Base-by-base conservation (phyloP, 1,140 invertebrate genomes). In the Orchesella cincta region DNA sequence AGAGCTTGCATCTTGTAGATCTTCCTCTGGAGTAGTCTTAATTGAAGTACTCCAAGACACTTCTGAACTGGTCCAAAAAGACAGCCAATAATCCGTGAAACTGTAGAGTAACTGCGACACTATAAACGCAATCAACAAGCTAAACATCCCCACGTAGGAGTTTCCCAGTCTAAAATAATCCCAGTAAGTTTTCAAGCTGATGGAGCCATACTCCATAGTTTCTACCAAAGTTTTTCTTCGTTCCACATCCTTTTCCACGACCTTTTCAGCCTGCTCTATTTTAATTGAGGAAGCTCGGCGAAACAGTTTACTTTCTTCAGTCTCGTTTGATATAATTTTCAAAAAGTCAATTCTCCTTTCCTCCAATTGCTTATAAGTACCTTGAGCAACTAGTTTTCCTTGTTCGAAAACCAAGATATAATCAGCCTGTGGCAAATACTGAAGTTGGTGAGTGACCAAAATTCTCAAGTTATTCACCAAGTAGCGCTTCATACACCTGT, bases 361-460 rank as follows among this genome's bases (percentile, higher is more conserved):
- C 33, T 52, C 46, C 20, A 76, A 23, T 8, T 72, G 16, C 8
- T 51, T 14, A 29, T 57, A 76, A 46, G 46, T 35, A 3, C 76
- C 76, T 57, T 73, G 39, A 28, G 76, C 67, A 46, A 76, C 8
- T 73, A 39, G 18, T 33, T 16, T 2, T 23, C 35, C 89, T 75
- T 86, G 81, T 33, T 88, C 83, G 80, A 90, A 83, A 8, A 87
- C 80, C 51, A 90, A 80, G 26, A 90, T 82, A 18, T 85, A 64
- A 83, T 90, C 88, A 73, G 86, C 87, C 31, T 86, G 79, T 36
- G 82, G 39, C 20, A 91, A 85, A 85, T 87, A 91, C 46, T 89
- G 87, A 28, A 88, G 85, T 82, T 92, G 90, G 84, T 92, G 91
- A 0, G 91, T 92, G 31, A 89, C 89, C 20, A 92, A 85, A 12